phyloP scores from a whole-genome alignment of 2,797 vertebrate species.

The Sebastes baramenuke region DNA sequence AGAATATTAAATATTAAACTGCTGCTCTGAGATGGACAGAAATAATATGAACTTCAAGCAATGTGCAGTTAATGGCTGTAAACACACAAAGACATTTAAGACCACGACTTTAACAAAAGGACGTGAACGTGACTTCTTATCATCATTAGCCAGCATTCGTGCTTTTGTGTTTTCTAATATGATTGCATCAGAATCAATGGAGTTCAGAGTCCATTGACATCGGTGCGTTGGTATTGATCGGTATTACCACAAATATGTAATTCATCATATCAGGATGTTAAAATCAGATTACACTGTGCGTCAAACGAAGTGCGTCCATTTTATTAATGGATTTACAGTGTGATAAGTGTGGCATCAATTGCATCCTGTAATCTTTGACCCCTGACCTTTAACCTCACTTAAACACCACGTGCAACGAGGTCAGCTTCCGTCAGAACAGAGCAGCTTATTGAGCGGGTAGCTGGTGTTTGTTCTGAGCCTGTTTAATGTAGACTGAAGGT shows the following conservation, averaged over 20 bases:
- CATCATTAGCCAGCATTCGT: background rate
- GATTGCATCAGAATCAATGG: background rate
- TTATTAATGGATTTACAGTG: background rate
- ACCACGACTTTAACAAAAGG: background rate
- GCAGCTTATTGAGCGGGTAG: too few species aligned
- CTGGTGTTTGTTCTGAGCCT: too few species aligned
- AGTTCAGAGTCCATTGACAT: background rate
- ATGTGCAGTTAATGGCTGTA: background rate
- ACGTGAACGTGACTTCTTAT: background rate
- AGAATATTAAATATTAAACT: background rate
- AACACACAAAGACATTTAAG: background rate
- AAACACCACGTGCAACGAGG: too few species aligned
- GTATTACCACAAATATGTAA: background rate
- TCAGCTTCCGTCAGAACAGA: too few species aligned
- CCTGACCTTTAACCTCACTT: background rate
- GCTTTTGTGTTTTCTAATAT: background rate
- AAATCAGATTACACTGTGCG: background rate
- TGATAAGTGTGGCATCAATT: background rate
- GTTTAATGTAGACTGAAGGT: too few species aligned
- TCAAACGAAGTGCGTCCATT: background rate
- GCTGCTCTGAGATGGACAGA: background rate
- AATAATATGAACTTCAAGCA: background rate
- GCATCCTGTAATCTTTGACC: background rate
- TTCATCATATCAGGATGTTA: background rate
- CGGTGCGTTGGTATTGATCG: background rate